Base-by-base conservation (phyloP, 2,888 invertebrate species). In the Diarsia brunnea region DNA sequence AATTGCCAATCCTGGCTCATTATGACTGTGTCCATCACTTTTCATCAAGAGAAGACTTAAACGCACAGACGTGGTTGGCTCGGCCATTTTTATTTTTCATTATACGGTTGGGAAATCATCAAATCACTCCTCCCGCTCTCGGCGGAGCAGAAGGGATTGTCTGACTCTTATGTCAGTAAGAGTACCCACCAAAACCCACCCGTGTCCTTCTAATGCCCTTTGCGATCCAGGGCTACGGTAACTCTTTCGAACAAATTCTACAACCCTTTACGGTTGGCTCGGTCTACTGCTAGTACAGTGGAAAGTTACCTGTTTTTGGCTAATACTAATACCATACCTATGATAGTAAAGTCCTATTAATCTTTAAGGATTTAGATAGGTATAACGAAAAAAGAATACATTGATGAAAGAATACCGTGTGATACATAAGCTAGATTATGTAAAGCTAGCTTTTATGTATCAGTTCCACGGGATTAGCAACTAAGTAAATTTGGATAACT, bases 31-130 rank as follows among this genome's bases (percentile, higher is more conserved):
- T 1, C 16, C 45, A 53, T 24, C 21, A 21, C 10, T 31, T 45
- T 70, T 47, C 21, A 14, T 16, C 21, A 53, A 78, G n/a, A 70
- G 53, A 76, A 76, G 79, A 76, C 70, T 79, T 76, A 78, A 79
- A 79, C 79, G 79, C 61, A 63, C 70, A 24, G 24, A 53, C 21
- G 38, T 4, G 31, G 0, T 38, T 38, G 38, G 38, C 8, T 5
- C 38, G 38, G 38, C 8, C 8, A 31, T 31, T 31, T 38, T 38
- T 38, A 38, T 38, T 38, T 38, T n/a, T n/a, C n/a, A n/a, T 38
- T 38, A 5, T 38, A 38, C 38, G 38, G 38, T 38, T 38, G 38
- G 3, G 4, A 31, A 31, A 38, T 38, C 4, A 38, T 38, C 4
- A 38, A 38, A 38, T 38, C 4, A 38, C 38, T 4, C n/a, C n/a